Conservation (phyloP, 37 sponge, comb jelly and placozoan species). For the Crambe crambe region DNA sequence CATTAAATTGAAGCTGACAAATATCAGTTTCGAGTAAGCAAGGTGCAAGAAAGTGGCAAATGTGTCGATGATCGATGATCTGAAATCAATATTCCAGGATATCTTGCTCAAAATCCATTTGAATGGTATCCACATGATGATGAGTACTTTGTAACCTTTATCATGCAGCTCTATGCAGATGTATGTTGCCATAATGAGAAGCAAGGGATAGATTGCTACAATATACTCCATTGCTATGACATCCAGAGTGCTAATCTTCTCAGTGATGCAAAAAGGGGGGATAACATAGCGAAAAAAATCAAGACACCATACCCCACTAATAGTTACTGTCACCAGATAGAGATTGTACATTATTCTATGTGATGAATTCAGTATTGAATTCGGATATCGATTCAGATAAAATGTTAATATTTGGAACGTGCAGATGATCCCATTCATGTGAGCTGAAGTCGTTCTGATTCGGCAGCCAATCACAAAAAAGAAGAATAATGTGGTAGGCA, state of each 20-base stretch:
- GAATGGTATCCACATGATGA: constrained; percentile 10
- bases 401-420: constrained; percentile 37
- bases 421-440: constrained; percentile 56
- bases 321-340: background rate
- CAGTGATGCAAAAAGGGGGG: constrained; percentile 6
- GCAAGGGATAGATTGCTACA: constrained; percentile 46
- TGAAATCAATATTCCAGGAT: constrained; percentile 16
- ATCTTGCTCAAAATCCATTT: constrained; percentile 1
- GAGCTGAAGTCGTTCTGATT: constrained; percentile 41
- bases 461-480: constrained; percentile 45
- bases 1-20: background rate
- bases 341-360: background rate
- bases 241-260: background rate
- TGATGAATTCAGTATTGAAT: background rate
- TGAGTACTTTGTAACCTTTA: background rate
- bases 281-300: constrained; percentile 24
- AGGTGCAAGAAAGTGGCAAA: constrained; percentile 64
- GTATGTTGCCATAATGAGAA: constrained; percentile 16
- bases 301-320: constrained; percentile 13
- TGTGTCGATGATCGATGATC: constrained; percentile 25
- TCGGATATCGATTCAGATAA: background rate
- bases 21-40: constrained; percentile 60
- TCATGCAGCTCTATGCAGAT: constrained; percentile 11
- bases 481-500: constrained; percentile 51
- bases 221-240: constrained; percentile 24